phyloP scores from a whole-genome alignment of 2,888 invertebrate species.

The Sphaerophoria taeniata region DNA sequence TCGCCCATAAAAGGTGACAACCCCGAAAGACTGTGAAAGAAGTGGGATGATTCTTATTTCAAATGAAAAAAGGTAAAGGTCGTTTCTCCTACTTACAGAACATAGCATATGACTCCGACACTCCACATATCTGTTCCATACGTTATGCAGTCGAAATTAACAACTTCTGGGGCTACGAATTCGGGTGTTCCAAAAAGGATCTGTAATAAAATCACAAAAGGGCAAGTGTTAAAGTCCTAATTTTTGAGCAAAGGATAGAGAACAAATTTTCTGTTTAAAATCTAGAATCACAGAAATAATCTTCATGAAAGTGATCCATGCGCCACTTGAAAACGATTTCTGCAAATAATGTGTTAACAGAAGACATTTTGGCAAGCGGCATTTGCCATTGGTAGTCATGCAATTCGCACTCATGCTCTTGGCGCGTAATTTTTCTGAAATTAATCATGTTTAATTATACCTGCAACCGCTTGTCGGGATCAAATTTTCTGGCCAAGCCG shows the following conservation, averaged over 20 bases:
- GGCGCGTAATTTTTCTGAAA: slow-evolving; percentile 26
- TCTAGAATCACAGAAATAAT: background rate
- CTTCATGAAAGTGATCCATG: slow-evolving; percentile 49
- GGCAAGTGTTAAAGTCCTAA: slow-evolving; percentile 20
- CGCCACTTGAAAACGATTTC: slow-evolving; percentile 36
- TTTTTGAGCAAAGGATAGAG: background rate
- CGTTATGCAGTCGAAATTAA: slow-evolving; percentile 98
- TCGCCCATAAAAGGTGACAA: slow-evolving; percentile 99
- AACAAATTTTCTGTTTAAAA: too few relatives aligned
- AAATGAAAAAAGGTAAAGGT: background rate
- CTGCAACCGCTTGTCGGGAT: slow-evolving; percentile 95
- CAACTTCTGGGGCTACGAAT: slow-evolving; percentile 99
- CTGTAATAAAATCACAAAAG: slow-evolving; percentile 73
- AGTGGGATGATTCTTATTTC: slow-evolving; percentile 8
- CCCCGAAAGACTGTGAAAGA: slow-evolving; percentile 90
- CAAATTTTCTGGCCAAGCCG: slow-evolving; percentile 96
- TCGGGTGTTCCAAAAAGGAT: slow-evolving; percentile 99
- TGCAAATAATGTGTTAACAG: slow-evolving; percentile 53
- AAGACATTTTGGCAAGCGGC: slow-evolving; percentile 35
- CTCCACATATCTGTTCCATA: slow-evolving; percentile 99
- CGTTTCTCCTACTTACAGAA: slow-evolving; percentile 90
- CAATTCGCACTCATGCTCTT: slow-evolving; percentile 10
- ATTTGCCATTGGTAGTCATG: background rate
- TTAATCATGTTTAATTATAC: slow-evolving; percentile 76
- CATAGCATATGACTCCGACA: slow-evolving; percentile 98